Evolutionary conservation across 2,888 invertebrate genomes (phyloP), one percentile per base, ranked within the genome.

Genomic region (Drosophila pseudotalamancana): DNA sequence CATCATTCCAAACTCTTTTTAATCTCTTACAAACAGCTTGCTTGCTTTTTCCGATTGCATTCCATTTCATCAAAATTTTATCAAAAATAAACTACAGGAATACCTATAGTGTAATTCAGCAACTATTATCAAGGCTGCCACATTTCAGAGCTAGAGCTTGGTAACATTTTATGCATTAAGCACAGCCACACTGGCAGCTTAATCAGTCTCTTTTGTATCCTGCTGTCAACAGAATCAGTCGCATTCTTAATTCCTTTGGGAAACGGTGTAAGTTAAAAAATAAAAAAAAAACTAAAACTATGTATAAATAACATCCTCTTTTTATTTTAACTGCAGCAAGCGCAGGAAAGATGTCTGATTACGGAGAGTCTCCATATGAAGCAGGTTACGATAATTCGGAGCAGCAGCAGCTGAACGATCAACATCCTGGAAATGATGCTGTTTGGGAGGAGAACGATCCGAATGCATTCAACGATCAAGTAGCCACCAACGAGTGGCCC

Each of bases 401-500:
- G 35, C 6, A 21, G n/a, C 69, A 23, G 14, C 16, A 46, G 14
- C 42, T 25, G 32, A 39, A 42, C 18, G 60, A 35, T 6, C 53
- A 40, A 6, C 25, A 12, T 4, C 19, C 1, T 16, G 35, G 6
- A 3, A 55, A 66, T 0, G 60, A 66, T 4, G 62, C 29, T 14
- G 6, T 43, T 6, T 77, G 72, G 78, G 62, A 60, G 18, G 70
- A 78, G 1, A 55, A 64, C 18, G 45, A 31, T 0, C n/a, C 4
- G 0, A 48, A 9, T n/a, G 16, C 2, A 12, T 23, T 6, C 6
- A 42, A 31, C n/a, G 25, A 39, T 6, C 32, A 6, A 0, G 27
- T 29, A 1, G 46, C 50, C 16, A 21, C n/a, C 31, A 77, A 35
- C 62, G 98, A 98, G 92, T 93, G 98, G 82, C 98, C 98, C 34